Conservation (phyloP, 2,797 vertebrate genomes). For the Paedocypris micromegethes region DNA sequence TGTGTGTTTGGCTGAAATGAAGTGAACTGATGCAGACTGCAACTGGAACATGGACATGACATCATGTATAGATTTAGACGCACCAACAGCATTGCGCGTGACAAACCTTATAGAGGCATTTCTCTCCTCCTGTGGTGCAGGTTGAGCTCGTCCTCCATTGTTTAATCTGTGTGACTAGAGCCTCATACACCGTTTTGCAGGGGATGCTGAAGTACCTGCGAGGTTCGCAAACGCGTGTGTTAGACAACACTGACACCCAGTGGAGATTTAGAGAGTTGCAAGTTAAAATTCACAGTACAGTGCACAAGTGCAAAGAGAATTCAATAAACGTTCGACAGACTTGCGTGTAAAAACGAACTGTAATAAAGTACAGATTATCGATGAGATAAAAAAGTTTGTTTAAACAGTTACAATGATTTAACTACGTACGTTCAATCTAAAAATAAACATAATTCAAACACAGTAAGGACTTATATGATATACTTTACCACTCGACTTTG, state of each 20-base stretch:
- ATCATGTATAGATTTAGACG: too few species aligned
- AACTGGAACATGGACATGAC: constrained; percentile 51
- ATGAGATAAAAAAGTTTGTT: too few species aligned
- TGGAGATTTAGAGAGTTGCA: constrained; percentile 23
- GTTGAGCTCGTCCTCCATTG: constrained; percentile 62
- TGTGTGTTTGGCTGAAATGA: constrained; percentile 69
- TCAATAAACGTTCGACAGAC: too few species aligned
- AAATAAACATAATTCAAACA: too few species aligned
- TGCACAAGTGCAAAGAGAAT: too few species aligned
- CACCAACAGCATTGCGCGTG: too few species aligned
- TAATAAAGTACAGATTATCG: too few species aligned
- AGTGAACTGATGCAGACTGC: constrained; percentile 66
- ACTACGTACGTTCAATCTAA: too few species aligned
- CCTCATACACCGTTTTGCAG: constrained; percentile 59
- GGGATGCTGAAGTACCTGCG: constrained; percentile 68
- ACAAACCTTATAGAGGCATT: constrained; percentile 68
- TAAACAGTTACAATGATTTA: too few species aligned
- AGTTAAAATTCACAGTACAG: background rate
- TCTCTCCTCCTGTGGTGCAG: constrained; percentile 65
- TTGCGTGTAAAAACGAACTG: too few species aligned
- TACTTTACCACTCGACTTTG: constrained; percentile 69
- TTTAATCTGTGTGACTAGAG: constrained; percentile 67
- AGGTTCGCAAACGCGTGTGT: background rate
- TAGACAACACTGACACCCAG: constrained; percentile 44
- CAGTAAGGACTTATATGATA: background rate